Base-by-base conservation (phyloP, 2,113 vertebrate species). In the Variabilichromis moorii region DNA sequence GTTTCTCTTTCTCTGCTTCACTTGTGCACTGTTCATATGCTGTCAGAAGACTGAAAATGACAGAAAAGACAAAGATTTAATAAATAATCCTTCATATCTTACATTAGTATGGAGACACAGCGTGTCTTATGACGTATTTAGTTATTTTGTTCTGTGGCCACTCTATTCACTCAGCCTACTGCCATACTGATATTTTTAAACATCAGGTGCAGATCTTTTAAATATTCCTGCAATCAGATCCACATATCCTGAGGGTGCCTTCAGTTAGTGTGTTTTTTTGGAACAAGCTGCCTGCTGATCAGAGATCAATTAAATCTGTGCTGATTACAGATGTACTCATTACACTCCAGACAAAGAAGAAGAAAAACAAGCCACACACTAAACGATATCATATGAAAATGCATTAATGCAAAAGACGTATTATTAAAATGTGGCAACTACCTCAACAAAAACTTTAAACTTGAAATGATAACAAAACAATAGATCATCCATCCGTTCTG, bases 1-100 rank as follows among this genome's bases (percentile, higher is more conserved):
- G 94, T 73, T 96, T 97, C 89, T 98, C 97, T 66, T 95, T 95
- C 21, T 96, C 96, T 11, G 91, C 88, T 21, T 96, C 94, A 55
- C 88, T 95, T 2, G 78, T 5, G 79, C 97, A 98, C 10, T 83
- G 73, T 0, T 97, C 95, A 33, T 98, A 98, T 3, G 98, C 97
- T 0, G 95, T 81, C 45, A 98, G 81, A 5, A 98, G 96, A 88
- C 98, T 98, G 37, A 45, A 13, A 40, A 8, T 4, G 9, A 86
- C 9, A 82, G 14, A 9, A 54, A 21, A 9, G 12, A 24, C 4
- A n/a, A 53, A 33, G 4, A 78, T 78, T 78, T n/a, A 78, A 31
- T 50, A 19, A 76, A 76, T 28, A 17, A 47, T 37, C 33, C 33
- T 37, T 37, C 7, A 66, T 21, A 66, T 37, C 33, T 0, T 37